Base-by-base conservation (phyloP, 92 coral and sea anemone species). In the Phenganax subtilis region DNA sequence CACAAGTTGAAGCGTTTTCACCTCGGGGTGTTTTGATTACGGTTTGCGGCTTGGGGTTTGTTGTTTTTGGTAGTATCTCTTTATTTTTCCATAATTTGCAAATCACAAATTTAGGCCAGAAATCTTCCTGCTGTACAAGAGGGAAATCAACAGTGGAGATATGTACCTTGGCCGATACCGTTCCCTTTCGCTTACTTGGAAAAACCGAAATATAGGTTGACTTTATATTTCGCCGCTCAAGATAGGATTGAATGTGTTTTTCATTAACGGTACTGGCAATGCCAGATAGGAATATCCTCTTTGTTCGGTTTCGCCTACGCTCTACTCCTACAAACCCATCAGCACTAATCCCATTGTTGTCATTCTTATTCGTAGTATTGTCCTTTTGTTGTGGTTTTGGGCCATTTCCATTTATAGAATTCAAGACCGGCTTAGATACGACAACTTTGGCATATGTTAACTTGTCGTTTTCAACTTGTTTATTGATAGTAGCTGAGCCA, bases 161-260 rank as follows among this genome's bases (percentile, higher is more conserved):
- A 72, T 72, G 76, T 31, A 72, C 52, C 37, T 72, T 72, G n/a
- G 76, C 76, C 52, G 76, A 72, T 55, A 72, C 55, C 37, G 76
- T 17, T 55, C 76, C 76, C 37, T 72, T 72, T 17, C 76, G 55
- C 55, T 72, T 72, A 55, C 76, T 72, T 17, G 47, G 47, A 37
- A 37, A 37, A 5, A 37, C 47, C 47, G 47, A 37, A 37, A 37
- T 37, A 37, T 37, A 55, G 55, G 76, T 72, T 72, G 76, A 53
- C 16, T 72, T 72, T 72, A 72, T 55, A 6, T 31, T 1, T 72
- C 76, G 52, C 76, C 55, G 52, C 55, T 72, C 76, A 2, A 56
- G 60, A 9, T 56, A 56, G 16, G 60, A 56, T 56, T 56, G 60
- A 56, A 56, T 56, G 7, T 56, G 60, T 56, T 56, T 56, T 15